Evolutionary conservation across 2,113 vertebrate species (phyloP).

Genomic region (Corvus hawaiiensis): DNA sequence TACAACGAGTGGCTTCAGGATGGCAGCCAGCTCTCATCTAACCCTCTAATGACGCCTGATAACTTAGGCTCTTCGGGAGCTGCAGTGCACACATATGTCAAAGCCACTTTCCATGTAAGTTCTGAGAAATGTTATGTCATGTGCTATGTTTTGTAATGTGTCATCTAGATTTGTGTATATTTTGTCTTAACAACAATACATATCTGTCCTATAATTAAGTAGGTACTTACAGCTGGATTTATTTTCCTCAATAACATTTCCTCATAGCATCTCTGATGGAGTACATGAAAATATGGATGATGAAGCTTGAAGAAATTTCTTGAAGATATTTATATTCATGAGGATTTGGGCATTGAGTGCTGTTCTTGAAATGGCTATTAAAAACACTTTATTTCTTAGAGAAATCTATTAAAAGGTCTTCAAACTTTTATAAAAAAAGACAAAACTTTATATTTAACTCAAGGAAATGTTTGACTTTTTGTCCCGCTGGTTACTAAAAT

Average conservation of each 20-base stretch:
- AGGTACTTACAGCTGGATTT: not conserved
- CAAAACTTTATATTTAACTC: not conserved
- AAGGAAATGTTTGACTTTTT: not conserved
- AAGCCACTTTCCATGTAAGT: conserved; percentile 96
- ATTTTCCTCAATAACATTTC: not conserved
- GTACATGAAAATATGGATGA: not conserved
- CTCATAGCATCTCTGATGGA: not conserved
- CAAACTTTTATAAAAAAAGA: not conserved
- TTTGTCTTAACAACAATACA: not conserved
- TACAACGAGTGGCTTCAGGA: conserved; percentile 97
- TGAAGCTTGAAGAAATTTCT: not conserved
- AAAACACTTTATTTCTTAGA: not conserved
- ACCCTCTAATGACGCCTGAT: conserved; percentile 97
- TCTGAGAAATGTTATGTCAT: not conserved
- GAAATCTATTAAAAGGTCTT: not conserved
- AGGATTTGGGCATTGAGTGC: not conserved
- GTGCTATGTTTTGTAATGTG: not conserved
- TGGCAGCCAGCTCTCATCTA: conserved; percentile 95
- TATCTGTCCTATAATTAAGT: not conserved
- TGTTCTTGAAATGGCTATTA: not conserved
- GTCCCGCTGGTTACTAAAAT: not conserved
- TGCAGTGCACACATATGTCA: conserved; percentile 92
- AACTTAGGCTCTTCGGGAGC: conserved; percentile 92
- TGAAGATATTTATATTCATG: not conserved
- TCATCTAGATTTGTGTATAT: not conserved